Evolutionary conservation across 2,888 invertebrate genomes (phyloP).

Genomic region (Ochropacha duplaris): DNA sequence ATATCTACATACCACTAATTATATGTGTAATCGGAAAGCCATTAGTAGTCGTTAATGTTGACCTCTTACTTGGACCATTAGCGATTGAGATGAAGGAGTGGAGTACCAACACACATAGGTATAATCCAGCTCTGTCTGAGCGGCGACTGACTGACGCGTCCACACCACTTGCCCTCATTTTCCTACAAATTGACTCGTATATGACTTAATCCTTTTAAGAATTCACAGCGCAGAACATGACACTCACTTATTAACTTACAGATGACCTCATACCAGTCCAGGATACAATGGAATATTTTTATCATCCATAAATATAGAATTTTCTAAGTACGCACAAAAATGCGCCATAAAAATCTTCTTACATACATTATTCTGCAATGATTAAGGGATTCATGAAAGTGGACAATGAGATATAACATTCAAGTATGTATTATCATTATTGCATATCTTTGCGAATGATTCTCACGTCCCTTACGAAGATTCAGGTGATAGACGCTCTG

Average conservation of each 20-base stretch:
- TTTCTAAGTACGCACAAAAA: neutral
- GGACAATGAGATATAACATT: neutral
- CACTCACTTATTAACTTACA: slow-evolving; percentile 50
- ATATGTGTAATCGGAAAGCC: slow-evolving; percentile 27
- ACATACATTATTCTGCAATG: neutral
- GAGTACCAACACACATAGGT: slow-evolving; percentile 24
- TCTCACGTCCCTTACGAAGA: neutral
- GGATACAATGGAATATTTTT: slow-evolving; percentile 31
- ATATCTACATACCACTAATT: slow-evolving; percentile 18
- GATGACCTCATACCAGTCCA: slow-evolving; percentile 47
- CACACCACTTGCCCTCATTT: slow-evolving; percentile 71
- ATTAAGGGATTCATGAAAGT: neutral
- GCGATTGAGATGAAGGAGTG: slow-evolving; percentile 36
- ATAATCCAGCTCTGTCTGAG: slow-evolving; percentile 25
- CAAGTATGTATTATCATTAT: neutral
- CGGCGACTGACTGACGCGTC: slow-evolving; percentile 62
- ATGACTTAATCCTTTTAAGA: slow-evolving; percentile 74
- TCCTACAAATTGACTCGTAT: slow-evolving; percentile 65
- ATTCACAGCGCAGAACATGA: slow-evolving; percentile 47
- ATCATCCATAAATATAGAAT: slow-evolving; percentile 2
- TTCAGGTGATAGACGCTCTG: slow-evolving; percentile 19
- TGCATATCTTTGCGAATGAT: neutral
- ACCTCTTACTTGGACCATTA: slow-evolving; percentile 47
- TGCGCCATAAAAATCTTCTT: neutral
- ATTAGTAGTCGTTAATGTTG: slow-evolving; percentile 32